Percentiles rank a stretch among this genome's conserved stretches.
Evolutionary conservation across 2,888 invertebrate genomes (phyloP).

Genomic region (Drosophila prostipennis): DNA sequence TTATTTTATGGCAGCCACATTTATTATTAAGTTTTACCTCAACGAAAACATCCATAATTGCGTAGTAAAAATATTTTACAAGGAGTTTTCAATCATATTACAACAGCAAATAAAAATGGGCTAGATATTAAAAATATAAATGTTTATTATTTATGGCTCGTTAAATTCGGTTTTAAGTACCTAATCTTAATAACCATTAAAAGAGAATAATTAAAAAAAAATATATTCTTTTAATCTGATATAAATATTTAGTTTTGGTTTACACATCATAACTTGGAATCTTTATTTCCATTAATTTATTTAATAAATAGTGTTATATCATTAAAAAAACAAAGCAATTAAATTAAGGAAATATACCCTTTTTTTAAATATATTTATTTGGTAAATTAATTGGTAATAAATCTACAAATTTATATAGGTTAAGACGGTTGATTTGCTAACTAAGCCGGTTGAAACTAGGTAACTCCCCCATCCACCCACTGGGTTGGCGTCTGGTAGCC

Average conservation of each 20-base stretch:
- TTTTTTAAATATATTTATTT: too few relatives aligned
- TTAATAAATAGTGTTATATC: neutral
- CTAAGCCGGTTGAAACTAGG: constrained; percentile 15
- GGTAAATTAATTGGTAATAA: too few relatives aligned
- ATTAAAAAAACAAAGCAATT: neutral
- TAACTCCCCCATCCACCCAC: constrained; percentile 15
- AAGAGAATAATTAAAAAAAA: too few relatives aligned
- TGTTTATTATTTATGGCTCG: neutral
- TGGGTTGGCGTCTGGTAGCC: constrained; percentile 1
- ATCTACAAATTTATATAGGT: constrained; percentile 1
- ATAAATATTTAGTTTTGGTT: too few relatives aligned
- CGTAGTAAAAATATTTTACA: neutral
- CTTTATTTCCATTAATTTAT: too few relatives aligned
- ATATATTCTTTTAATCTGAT: too few relatives aligned
- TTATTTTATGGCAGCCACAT: constrained; percentile 1
- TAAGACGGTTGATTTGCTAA: constrained; percentile 14
- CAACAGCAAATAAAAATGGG: neutral
- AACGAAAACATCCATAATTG: neutral
- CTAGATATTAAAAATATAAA: neutral
- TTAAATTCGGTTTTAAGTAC: neutral
- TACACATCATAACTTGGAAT: too few relatives aligned
- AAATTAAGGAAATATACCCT: too few relatives aligned
- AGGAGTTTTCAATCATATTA: neutral
- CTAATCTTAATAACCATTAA: too few relatives aligned
- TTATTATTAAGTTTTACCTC: neutral